Conservation (phyloP, 2,113 vertebrate species). For the Vidua macroura region DNA sequence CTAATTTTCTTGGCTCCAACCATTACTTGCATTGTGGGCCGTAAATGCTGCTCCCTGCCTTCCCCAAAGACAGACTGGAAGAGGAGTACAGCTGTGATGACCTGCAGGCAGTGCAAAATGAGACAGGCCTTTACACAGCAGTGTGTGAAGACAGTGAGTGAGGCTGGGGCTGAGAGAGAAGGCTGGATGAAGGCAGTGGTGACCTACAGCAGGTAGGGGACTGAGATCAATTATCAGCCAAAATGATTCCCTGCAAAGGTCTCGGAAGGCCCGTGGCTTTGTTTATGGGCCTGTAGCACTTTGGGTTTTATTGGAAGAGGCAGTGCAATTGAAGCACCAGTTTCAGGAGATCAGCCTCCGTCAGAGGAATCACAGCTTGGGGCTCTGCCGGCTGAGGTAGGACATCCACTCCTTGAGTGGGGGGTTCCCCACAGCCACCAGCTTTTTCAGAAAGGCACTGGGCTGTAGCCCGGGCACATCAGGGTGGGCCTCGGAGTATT, state of each 20-base stretch:
- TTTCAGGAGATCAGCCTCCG: not conserved
- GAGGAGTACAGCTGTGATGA: not conserved
- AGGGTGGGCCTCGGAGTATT: constrained; percentile 77
- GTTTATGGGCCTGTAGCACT: not conserved
- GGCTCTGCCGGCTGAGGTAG: constrained; percentile 54
- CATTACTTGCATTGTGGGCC: not conserved
- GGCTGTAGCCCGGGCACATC: constrained; percentile 82
- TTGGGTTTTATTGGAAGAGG: not conserved
- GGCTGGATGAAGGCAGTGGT: not conserved
- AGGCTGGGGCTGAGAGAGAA: not conserved
- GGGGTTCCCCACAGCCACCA: constrained; percentile 83
- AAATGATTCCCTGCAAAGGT: not conserved
- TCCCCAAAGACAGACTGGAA: not conserved
- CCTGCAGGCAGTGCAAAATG: not conserved
- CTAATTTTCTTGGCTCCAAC: not conserved
- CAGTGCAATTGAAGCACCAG: not conserved
- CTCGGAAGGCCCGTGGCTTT: not conserved
- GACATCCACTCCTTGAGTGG: constrained; percentile 83
- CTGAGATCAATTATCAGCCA: not conserved
- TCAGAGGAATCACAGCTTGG: constrained; percentile 75
- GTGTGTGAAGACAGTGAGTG: not conserved
- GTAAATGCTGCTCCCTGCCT: not conserved
- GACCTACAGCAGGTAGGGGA: not conserved
- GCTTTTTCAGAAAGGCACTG: constrained; percentile 78
- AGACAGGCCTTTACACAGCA: not conserved